phyloP scores from a whole-genome alignment of 2,888 invertebrate species.

The Polydesmus complanatus region DNA sequence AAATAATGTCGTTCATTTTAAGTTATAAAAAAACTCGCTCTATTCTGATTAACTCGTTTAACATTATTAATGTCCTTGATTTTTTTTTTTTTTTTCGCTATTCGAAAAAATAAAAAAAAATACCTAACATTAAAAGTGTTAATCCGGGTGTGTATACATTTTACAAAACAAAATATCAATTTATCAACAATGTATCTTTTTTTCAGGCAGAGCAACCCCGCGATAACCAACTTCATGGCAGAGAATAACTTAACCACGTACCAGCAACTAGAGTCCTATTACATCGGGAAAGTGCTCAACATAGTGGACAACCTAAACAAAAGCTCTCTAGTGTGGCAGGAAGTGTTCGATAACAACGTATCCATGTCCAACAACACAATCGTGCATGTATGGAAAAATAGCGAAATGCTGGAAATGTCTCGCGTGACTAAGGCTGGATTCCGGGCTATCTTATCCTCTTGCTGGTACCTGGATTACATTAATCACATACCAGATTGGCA shows the following conservation, averaged over 20 bases:
- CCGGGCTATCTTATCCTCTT: constrained; percentile 56
- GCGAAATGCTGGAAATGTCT: constrained; percentile 27
- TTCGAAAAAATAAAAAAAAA: no score
- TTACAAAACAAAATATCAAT: neutral
- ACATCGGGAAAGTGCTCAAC: constrained; percentile 46
- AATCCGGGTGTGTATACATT: neutral
- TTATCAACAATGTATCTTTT: constrained; percentile 17
- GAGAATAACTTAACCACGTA: constrained; percentile 41
- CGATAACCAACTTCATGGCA: constrained; percentile 47
- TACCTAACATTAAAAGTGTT: no score
- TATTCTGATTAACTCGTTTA: no score
- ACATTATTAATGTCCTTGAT: no score
- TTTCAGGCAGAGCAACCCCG: constrained; percentile 48
- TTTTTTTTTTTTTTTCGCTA: no score
- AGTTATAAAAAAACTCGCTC: no score
- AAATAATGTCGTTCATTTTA: no score
- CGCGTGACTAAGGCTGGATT: constrained; percentile 46
- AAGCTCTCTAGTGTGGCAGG: constrained; percentile 55
- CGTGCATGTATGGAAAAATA: constrained; percentile 64
- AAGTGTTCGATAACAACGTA: constrained; percentile 66
- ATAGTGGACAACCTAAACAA: constrained; percentile 31
- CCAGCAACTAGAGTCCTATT: constrained; percentile 49
- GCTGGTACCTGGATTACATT: constrained; percentile 77
- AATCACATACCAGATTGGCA: constrained; percentile 52
- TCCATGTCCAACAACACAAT: constrained; percentile 44